Evolutionary conservation across 1,140 invertebrate genomes (phyloP).

Genomic region (Macrosteles quadrilineatus): DNA sequence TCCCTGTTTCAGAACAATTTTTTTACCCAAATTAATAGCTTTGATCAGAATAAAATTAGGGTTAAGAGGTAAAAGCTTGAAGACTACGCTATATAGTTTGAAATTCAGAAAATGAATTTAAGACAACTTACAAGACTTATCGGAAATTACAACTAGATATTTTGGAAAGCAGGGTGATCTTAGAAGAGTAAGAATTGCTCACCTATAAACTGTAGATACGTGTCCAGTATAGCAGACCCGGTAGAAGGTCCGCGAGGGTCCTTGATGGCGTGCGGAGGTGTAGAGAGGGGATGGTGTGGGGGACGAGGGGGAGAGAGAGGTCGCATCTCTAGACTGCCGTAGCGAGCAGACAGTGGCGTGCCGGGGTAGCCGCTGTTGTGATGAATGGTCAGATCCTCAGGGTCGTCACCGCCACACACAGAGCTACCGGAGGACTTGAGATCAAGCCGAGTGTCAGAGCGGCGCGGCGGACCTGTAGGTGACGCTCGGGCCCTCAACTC

Average conservation of each 20-base stretch:
- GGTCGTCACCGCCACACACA: slow-evolving; percentile 73
- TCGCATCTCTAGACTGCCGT: slow-evolving; percentile 38
- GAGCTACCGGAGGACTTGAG: slow-evolving; percentile 63
- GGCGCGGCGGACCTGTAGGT: slow-evolving; percentile 74
- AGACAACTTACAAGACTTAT: too few species aligned
- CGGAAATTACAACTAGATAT: too few species aligned
- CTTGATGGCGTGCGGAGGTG: slow-evolving; percentile 11
- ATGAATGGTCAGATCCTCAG: slow-evolving; percentile 72
- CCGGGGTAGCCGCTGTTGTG: slow-evolving; percentile 34
- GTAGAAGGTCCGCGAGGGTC: slow-evolving; percentile 50
- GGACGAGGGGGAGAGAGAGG: slow-evolving; percentile 36
- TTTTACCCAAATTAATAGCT: too few species aligned
- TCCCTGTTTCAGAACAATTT: too few species aligned
- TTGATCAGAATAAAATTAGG: too few species aligned
- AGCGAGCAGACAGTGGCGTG: slow-evolving; percentile 24
- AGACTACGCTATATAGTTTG: too few species aligned
- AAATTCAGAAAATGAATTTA: too few species aligned
- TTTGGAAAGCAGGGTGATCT: too few species aligned
- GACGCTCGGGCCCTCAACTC: slow-evolving; percentile 78
- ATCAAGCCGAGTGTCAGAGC: slow-evolving; percentile 72
- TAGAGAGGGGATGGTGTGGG: slow-evolving; percentile 7
- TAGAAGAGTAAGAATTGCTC: too few species aligned
- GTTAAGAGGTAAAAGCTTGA: too few species aligned
- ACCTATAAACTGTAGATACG: slow-evolving; percentile 76
- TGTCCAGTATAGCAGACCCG: slow-evolving; percentile 77